A percentile compares a stretch with the other conserved stretches of the same genome.
Conservation (phyloP, 2,888 invertebrate species). For the Trissolcus japonicus region DNA sequence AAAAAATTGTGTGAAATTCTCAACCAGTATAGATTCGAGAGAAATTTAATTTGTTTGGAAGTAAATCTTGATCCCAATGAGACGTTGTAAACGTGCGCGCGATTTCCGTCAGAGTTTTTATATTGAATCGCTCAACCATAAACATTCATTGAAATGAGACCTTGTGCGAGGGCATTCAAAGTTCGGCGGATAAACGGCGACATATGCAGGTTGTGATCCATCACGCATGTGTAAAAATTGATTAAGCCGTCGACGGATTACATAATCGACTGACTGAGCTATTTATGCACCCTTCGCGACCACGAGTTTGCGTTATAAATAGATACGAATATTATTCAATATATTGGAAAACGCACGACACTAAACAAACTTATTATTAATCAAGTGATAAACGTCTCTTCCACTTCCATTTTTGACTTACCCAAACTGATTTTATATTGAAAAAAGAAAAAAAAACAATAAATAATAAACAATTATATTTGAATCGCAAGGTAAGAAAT, state of each 20-base stretch:
- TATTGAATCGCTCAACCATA: slow-evolving; percentile 12
- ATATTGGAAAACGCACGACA: slow-evolving; percentile 41
- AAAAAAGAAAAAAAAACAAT: not conserved
- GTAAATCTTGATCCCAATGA: too few relatives aligned
- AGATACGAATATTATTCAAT: slow-evolving; percentile 44
- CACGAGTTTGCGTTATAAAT: slow-evolving; percentile 46
- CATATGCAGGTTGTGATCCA: slow-evolving; percentile 38
- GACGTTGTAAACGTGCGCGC: too few relatives aligned
- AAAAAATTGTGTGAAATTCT: too few relatives aligned
- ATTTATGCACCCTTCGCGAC: slow-evolving; percentile 50
- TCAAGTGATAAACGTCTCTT: not conserved
- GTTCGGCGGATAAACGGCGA: slow-evolving; percentile 36
- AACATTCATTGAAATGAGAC: slow-evolving; percentile 42
- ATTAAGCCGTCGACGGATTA: slow-evolving; percentile 51
- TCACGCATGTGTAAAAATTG: slow-evolving; percentile 51
- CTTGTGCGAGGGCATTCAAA: slow-evolving; percentile 41
- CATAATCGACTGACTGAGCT: slow-evolving; percentile 44
- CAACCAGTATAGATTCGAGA: too few relatives aligned
- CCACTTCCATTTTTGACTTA: not conserved
- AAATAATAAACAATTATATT: too few relatives aligned
- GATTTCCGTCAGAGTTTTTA: too few relatives aligned
- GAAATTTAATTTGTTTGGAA: too few relatives aligned
- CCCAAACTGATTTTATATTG: too few relatives aligned
- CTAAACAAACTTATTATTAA: slow-evolving; percentile 32
- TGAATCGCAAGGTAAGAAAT: too few relatives aligned